Conservation (phyloP, 1,140 invertebrate genomes). For the Drosophila repleta region DNA sequence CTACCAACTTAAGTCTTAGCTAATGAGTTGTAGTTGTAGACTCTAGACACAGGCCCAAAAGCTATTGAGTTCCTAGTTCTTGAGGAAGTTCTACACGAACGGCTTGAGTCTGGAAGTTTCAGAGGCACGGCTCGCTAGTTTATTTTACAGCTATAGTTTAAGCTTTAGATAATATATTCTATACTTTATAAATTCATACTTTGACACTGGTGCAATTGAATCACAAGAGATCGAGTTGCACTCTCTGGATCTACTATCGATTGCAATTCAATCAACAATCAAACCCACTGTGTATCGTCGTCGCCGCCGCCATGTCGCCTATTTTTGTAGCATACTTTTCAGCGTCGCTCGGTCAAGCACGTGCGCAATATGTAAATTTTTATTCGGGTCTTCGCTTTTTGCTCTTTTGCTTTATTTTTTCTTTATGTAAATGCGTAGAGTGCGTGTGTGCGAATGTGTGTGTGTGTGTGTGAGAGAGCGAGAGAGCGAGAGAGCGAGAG, state of each 20-base stretch:
- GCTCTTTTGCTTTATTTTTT: conserved; percentile 40
- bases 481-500: conserved; percentile 28
- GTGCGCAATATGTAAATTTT: conserved; percentile 79
- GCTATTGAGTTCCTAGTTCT: too few species aligned
- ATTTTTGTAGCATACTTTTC: conserved; percentile 47
- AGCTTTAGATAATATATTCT: too few species aligned
- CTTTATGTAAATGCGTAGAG: conserved; percentile 16
- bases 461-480: conserved; percentile 18
- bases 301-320: conserved; percentile 51
- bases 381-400: conserved; percentile 51
- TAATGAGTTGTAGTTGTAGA: too few species aligned
- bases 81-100: too few species aligned
- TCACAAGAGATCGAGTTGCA: too few species aligned
- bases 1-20: background rate
- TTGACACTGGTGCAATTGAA: background rate
- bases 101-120: too few species aligned
- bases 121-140: too few species aligned
- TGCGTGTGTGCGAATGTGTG: conserved; percentile 56
- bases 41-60: too few species aligned
- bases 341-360: conserved; percentile 60
- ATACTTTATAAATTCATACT: too few species aligned
- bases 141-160: too few species aligned
- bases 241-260: too few species aligned
- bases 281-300: conserved; percentile 7
- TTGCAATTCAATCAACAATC: background rate